Evolutionary conservation across 2,888 invertebrate species (phyloP), one percentile per base, ranked within the genome.

Genomic region (Notodonta dromedarius): DNA sequence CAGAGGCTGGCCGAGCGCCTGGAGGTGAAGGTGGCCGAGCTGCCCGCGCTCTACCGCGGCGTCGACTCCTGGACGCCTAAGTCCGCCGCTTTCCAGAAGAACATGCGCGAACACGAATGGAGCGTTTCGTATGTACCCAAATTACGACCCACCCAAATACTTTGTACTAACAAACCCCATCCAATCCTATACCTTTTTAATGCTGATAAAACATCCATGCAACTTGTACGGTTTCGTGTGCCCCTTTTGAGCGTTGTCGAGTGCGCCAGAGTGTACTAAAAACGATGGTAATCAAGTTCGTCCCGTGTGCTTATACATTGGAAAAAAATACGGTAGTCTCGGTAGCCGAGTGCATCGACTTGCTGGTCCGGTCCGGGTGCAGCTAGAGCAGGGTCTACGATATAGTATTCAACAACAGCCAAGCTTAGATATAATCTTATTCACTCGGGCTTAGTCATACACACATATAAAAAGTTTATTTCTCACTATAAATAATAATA

Each of bases 11-110:
- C 89, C 56, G 90, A 94, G 74, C 87, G 92, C 48, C 89, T 94
- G 57, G 94, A 94, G 79, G 92, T 90, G 71, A 94, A 93, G 86
- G 93, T 90, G 67, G 91, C 94, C 56, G 94, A 95, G 82, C 93
- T 95, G 86, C 96, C 96, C 59, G 95, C 96, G 73, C 94, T 96
- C 69, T 96, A 96, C 89, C 94, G 96, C 77, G 95, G 96, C 64
- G 95, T 96, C 84, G 93, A 93, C 76, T 96, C 96, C 79, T 96
- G 96, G 96, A 96, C 96, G 83, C 96, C 96, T 84, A 96, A 96
- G 93, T 97, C 94, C 24, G 89, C 90, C 78, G 89, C 92, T 67
- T 94, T 94, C 87, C 93, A 93, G 89, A 93, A 93, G 88, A 94
- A 90, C 77, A 93, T 94, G 91, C 92, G 91, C 67, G 94, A 94